Base-by-base conservation (phyloP, 2,797 vertebrate genomes). In the Sciaenops ocellatus region DNA sequence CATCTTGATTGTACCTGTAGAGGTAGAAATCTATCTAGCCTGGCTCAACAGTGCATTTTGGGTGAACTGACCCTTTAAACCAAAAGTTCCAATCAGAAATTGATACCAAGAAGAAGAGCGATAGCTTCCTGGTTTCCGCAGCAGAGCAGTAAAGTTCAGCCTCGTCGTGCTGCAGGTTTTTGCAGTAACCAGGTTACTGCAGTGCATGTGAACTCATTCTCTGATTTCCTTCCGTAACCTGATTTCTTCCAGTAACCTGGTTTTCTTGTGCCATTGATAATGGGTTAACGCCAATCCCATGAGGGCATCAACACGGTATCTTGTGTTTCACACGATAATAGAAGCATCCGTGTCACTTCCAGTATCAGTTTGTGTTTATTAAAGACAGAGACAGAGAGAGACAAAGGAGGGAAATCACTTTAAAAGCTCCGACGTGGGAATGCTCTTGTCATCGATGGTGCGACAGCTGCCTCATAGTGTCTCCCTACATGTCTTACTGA, bases 391-490 rank as follows among this genome's bases (percentile, higher is more conserved):
- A 38, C 34, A 57, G 8, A 63, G 28, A 18, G 30, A 48, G 47
- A 28, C 5, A 4, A 22, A 61, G 46, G 16, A 20, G 42, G 13
- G 38, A 20, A 54, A 55, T 69, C 69, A 18, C 28, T 76, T 52
- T 50, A 30, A 78, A 65, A 47, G 47, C 61, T 60, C 24, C 42
- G 4, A 20, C 10, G 5, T 61, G 73, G 73, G 79, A 72, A 59
- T 3, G 55, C 66, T 68, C 44, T 60, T 41, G 73, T 77, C 79
- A 48, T 55, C 47, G 44, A 42, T 41, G 73, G 67, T 72, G 69
- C 79, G 85, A 75, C 89, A 92, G 79, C 83, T 88, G 85, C 62
- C 73, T 85, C 67, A 6, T 69, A 44, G 68, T 46, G 73, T 68
- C 60, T 82, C 50, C 80, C 28, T 55, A 72, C 84, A 69, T 71